Base-by-base conservation (phyloP, 2,888 invertebrate genomes). In the Smittia sp. region DNA sequence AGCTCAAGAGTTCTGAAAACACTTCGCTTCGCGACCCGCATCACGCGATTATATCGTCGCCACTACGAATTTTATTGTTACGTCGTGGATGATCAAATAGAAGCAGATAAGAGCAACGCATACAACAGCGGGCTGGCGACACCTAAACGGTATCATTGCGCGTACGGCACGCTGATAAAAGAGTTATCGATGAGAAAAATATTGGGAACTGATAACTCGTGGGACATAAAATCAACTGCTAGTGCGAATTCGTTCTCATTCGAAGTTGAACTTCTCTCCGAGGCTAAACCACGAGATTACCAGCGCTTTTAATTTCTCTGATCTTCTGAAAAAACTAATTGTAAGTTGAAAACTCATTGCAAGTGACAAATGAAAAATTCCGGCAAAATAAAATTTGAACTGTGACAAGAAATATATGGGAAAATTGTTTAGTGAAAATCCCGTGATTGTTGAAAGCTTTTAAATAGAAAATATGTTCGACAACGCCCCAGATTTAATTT, bases 161-260 rank as follows among this genome's bases (percentile, higher is more conserved):
- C 2, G 18, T 13, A 15, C 2, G 11, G n/a, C n/a, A 46, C n/a
- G 18, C 18, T 58, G 58, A 58, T 58, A 58, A 58, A 9, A 24
- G 24, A 22, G 7, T 58, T 58, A 58, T 58, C 24, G 58, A 24
- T 24, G 22, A 46, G n/a, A 24, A 20, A 9, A n/a, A 11, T 24
- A 58, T 58, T 24, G 58, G 22, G 24, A 11, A 9, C 58, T 58
- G 22, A 58, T 22, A 22, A 22, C 11, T 58, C 24, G 20, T 20
- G 13, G 58, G n/a, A 20, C 52, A 70, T 70, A 70, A 70, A 70
- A 41, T 58, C 54, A 18, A 27, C 70, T 54, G 70, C 70, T 27
- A 18, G 54, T 38, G 70, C 54, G 70, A 54, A 41, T 15, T 54
- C 38, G n/a, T 18, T 7, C 20, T 58, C 70, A 70, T 41, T 70